Evolutionary conservation across 1,140 invertebrate species (phyloP).

Genomic region (Onthophagus taurus): DNA sequence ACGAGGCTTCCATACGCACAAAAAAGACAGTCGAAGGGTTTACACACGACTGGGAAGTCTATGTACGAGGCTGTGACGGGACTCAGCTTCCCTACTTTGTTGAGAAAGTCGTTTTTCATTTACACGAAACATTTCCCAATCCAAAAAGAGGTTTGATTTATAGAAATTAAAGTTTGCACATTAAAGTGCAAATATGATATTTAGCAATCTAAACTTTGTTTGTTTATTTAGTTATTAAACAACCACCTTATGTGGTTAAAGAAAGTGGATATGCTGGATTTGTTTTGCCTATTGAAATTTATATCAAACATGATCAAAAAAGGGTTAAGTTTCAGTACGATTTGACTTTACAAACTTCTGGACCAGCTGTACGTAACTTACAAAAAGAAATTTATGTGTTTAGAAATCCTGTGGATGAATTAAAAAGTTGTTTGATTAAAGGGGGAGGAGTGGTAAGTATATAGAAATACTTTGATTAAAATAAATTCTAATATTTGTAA

Average conservation of each 20-base stretch:
- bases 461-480: background rate
- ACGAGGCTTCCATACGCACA: conserved; percentile 68
- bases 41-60: conserved; percentile 98
- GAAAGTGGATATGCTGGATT: conserved; percentile 95
- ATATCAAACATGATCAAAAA: conserved; percentile 85
- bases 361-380: conserved; percentile 56
- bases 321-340: conserved; percentile 82
- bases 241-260: conserved; percentile 82
- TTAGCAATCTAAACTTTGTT: background rate
- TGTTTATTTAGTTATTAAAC: conserved; percentile 62
- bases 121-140: conserved; percentile 87
- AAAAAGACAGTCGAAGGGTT: conserved; percentile 78
- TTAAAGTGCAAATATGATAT: too few species aligned
- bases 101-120: conserved; percentile 88
- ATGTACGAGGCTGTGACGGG: conserved; percentile 77
- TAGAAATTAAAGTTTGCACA: background rate
- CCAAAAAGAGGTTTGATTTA: conserved; percentile 65
- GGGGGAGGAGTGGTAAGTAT: conserved; percentile 60
- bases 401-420: conserved; percentile 78
- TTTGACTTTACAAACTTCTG: conserved; percentile 65
- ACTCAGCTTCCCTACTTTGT: conserved; percentile 82
- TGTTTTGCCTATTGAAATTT: conserved; percentile 78
- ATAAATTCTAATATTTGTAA: too few species aligned
- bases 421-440: conserved; percentile 75
- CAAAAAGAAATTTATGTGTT: conserved; percentile 70